Evolutionary conservation across 2,113 vertebrate genomes (phyloP).

Genomic region (Muntiacus muntjak): DNA sequence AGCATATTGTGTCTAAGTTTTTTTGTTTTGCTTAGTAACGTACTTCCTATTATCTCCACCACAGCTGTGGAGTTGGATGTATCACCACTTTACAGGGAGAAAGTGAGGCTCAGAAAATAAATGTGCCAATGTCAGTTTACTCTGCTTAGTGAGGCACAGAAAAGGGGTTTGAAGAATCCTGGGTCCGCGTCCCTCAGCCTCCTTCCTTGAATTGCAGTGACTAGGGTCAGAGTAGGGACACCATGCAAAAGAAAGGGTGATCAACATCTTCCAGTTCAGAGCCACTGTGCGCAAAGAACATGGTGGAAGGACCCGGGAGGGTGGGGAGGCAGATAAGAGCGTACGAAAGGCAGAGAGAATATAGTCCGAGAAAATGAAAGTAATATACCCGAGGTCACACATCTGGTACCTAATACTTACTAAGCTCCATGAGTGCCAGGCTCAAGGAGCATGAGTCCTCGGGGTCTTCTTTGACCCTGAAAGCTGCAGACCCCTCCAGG

Average conservation of each 20-base stretch:
- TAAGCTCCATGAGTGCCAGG: background rate
- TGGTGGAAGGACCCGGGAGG: background rate
- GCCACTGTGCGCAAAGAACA: background rate
- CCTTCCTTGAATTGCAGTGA: background rate
- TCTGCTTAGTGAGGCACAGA: background rate
- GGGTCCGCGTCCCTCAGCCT: background rate
- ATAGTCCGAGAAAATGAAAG: background rate
- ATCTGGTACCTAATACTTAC: too few species aligned
- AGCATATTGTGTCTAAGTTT: background rate
- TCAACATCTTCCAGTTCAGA: background rate
- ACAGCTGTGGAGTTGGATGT: background rate
- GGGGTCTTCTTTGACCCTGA: background rate
- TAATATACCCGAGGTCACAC: background rate
- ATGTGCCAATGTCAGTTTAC: background rate
- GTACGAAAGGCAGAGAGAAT: rapidly evolving
- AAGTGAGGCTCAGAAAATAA: background rate
- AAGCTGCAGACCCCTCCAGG: background rate
- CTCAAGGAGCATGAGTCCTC: background rate
- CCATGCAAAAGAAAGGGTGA: background rate
- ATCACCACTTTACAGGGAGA: background rate
- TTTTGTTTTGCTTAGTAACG: background rate
- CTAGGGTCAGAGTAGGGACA: background rate
- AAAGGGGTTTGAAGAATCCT: background rate
- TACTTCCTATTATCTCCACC: background rate
- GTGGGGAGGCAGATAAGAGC: rapidly evolving